Base-by-base conservation (phyloP, 2,113 vertebrate species). In the Elaphurus davidianus region DNA sequence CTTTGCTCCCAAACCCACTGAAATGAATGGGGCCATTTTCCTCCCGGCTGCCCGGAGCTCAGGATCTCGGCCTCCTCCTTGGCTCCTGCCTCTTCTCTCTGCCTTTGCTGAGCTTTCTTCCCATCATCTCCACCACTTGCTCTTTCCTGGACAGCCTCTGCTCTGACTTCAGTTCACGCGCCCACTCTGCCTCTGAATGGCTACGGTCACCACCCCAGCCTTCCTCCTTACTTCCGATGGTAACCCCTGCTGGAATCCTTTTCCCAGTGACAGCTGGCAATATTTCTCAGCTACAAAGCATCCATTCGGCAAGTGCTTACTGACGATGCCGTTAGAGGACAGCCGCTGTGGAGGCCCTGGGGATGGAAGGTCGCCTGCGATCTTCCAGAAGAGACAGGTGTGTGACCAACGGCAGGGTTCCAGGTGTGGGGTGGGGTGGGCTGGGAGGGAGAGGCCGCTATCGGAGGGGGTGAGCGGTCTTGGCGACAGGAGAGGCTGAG, bases 271-370 rank as follows among this genome's bases (percentile, higher is more conserved):
- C 91, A 97, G 81, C 97, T 93, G 91, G 96, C 90, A 27, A 96
- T 98, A 98, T 95, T 97, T 98, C 97, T 91, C 97, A 96, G 96
- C 93, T 97, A 96, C 83, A 98, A 94, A 98, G 95, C 91, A 94
- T 95, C 96, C 87, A 47, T 96, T 96, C 93, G 50, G 89, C 55
- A 87, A 55, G 91, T 76, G 43, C 71, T 98, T 97, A 97, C 97
- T 93, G 95, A 96, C 93, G 97, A 87, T 83, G 91, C 85, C 88
- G 86, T 87, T 96, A 95, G 30, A 93, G 89, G 84, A 97, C 12
- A 55, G 96, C 43, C 62, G 83, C 91, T 21, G 43, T n/a, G 90
- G 90, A 97, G 94, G 23, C 47, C 28, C 79, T 9, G 47, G 94
- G 91, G 86, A 97, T 43, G 50, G 30, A 97, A 97, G 94, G 78